Conservation (phyloP, 1,140 invertebrate genomes). For the Atta cephalotes region DNA sequence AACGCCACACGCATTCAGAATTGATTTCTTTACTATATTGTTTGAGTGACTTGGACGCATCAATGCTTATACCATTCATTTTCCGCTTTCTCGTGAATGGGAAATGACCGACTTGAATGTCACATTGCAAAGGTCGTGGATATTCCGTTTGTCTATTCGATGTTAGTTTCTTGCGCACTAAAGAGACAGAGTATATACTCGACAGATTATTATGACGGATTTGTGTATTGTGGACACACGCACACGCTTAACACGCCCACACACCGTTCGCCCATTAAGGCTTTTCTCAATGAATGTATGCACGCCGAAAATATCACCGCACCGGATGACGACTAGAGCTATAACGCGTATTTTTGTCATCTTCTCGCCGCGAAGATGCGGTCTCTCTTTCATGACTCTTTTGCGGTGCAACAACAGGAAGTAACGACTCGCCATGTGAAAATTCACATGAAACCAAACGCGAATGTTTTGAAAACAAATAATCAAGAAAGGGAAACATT, state of each 20-base stretch:
- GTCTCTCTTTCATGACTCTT: slow-evolving; percentile 29
- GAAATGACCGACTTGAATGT: slow-evolving; percentile 27
- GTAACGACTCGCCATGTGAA: slow-evolving; percentile 23
- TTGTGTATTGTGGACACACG: slow-evolving; percentile 1
- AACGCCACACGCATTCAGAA: background rate
- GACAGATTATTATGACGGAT: background rate
- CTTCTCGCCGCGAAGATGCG: slow-evolving; percentile 26
- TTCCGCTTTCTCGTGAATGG: slow-evolving; percentile 35
- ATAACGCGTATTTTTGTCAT: slow-evolving; percentile 74
- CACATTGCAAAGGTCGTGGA: slow-evolving; percentile 42
- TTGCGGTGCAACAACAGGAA: slow-evolving; percentile 68
- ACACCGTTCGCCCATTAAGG: slow-evolving; percentile 50
- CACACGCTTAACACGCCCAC: background rate
- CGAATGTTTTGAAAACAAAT: slow-evolving; percentile 37
- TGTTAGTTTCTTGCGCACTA: background rate
- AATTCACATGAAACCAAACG: background rate
- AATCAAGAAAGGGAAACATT: background rate
- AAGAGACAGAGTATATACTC: slow-evolving; percentile 26
- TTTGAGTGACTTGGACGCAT: background rate
- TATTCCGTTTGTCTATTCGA: background rate
- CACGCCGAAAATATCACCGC: slow-evolving; percentile 68
- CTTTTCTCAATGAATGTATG: slow-evolving; percentile 70
- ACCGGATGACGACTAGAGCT: slow-evolving; percentile 68
- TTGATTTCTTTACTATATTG: background rate
- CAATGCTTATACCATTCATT: background rate